These are phyloP conservation scores for Ornithorhynchus anatinus DNA, from an alignment of 2,113 vertebrate species.

Conservation along the genomic window DNA sequence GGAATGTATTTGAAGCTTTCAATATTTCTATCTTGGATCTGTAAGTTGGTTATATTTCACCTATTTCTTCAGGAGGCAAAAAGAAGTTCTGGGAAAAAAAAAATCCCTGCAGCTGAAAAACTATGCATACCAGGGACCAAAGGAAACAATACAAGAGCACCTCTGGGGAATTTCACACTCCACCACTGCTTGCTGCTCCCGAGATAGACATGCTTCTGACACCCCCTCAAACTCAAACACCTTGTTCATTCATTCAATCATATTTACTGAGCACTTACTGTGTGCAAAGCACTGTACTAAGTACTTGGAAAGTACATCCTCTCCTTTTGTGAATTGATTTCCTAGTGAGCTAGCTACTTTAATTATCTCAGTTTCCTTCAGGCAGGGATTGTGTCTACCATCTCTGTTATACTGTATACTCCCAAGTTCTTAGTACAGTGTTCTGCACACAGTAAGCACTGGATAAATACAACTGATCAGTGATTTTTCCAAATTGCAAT, in stretches of 20 bases:
- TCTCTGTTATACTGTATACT: too few species aligned
- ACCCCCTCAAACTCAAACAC: slow-evolving; percentile 25
- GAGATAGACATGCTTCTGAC: slow-evolving; percentile 13
- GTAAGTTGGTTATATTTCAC: neutral
- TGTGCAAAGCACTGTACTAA: too few species aligned
- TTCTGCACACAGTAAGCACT: too few species aligned
- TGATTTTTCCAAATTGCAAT: slow-evolving; percentile 14
- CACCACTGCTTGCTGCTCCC: slow-evolving; percentile 3
- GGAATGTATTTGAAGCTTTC: neutral
- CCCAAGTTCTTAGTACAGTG: too few species aligned
- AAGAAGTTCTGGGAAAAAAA: neutral
- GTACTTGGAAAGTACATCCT: too few species aligned
- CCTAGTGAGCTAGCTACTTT: slow-evolving; percentile 8
- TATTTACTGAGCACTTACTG: too few species aligned
- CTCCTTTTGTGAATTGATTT: slow-evolving; percentile 4
- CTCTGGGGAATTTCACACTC: slow-evolving; percentile 6
- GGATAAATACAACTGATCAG: slow-evolving; percentile 1
- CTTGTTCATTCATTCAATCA: too few species aligned
- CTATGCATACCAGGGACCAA: slow-evolving; percentile 21
- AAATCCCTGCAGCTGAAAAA: slow-evolving; percentile 20
- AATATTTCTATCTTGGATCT: neutral
- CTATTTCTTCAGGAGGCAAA: neutral
- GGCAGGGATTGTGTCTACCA: too few species aligned
- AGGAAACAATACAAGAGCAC: slow-evolving; percentile 18
- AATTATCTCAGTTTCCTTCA: slow-evolving; percentile 29